A percentile compares a stretch with the other conserved stretches of the same genome.
These are phyloP conservation scores for Tyrannus savana DNA, from an alignment of 2,113 vertebrate species.

Conservation along the genomic window DNA sequence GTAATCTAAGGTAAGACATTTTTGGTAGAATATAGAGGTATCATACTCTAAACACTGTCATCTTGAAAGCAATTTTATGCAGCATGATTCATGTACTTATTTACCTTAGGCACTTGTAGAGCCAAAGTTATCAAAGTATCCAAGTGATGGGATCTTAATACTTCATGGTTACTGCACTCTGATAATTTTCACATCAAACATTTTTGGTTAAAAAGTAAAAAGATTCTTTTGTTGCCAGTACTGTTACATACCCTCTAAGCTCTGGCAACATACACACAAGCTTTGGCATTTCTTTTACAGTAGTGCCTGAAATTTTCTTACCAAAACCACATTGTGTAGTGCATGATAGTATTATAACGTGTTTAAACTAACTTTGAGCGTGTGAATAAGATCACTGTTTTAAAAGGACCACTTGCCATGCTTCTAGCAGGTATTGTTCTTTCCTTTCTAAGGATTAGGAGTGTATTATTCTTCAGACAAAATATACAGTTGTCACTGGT, in stretches of 20 bases:
- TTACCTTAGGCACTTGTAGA: background rate
- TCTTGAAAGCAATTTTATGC: background rate
- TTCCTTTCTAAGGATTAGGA: background rate
- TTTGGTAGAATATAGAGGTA: background rate
- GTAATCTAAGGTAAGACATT: background rate
- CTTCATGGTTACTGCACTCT: background rate
- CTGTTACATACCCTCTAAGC: background rate
- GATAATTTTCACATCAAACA: background rate
- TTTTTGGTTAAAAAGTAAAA: background rate
- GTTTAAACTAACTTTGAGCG: background rate
- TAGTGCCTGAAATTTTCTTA: background rate
- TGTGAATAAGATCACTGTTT: background rate
- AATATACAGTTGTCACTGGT: background rate
- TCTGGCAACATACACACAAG: fast-evolving
- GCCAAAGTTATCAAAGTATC: background rate
- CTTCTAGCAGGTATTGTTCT: background rate
- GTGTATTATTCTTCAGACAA: background rate
- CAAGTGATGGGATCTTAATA: background rate
- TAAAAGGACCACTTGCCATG: background rate
- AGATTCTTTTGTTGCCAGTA: background rate
- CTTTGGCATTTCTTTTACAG: background rate
- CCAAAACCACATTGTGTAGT: background rate
- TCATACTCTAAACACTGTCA: background rate
- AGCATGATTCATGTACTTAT: background rate
- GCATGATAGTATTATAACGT: background rate